Conservation (phyloP, 2,888 invertebrate species). For the Drosophila rellima region DNA sequence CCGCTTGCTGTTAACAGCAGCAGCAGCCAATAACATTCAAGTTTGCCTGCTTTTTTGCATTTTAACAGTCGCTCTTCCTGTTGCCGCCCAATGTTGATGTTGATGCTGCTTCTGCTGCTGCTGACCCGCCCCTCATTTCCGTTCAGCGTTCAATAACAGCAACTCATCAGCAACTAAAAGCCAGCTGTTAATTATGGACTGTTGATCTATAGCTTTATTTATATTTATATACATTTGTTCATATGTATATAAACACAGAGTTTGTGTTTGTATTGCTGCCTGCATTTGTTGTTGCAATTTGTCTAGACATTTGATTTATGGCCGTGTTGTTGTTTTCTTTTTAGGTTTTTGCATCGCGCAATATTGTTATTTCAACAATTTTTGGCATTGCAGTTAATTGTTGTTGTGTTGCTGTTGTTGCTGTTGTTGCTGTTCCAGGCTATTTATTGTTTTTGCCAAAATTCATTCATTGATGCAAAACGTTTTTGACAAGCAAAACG, state of each 20-base stretch:
- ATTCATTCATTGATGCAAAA: constrained; percentile 64
- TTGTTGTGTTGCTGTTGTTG: constrained; percentile 17
- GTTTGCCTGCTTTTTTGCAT: constrained; percentile 1
- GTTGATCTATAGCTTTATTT: constrained; percentile 37
- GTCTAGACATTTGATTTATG: constrained; percentile 76
- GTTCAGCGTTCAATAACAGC: constrained; percentile 25
- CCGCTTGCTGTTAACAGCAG: constrained; percentile 13
- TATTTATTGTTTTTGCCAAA: constrained; percentile 38
- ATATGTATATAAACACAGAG: background rate
- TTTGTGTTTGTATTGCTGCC: constrained; percentile 4
- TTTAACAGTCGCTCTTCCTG: constrained; percentile 57
- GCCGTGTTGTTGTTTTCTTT: constrained; percentile 26
- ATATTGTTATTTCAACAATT: constrained; percentile 36
- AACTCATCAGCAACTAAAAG: constrained; percentile 44
- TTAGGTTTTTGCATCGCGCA: background rate
- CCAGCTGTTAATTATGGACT: constrained; percentile 49
- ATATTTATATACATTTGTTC: background rate
- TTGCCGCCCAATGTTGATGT: constrained; percentile 29
- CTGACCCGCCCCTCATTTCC: constrained; percentile 60
- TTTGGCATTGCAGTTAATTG: constrained; percentile 30
- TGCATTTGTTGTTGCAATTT: constrained; percentile 54
- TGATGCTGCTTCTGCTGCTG: constrained; percentile 21
- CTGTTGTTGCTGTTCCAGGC: constrained; percentile 41
- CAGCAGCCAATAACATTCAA: constrained; percentile 31
- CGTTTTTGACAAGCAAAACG: constrained; percentile 45